Conservation (phyloP, 1,140 invertebrate genomes). For the Tribolium madens region DNA sequence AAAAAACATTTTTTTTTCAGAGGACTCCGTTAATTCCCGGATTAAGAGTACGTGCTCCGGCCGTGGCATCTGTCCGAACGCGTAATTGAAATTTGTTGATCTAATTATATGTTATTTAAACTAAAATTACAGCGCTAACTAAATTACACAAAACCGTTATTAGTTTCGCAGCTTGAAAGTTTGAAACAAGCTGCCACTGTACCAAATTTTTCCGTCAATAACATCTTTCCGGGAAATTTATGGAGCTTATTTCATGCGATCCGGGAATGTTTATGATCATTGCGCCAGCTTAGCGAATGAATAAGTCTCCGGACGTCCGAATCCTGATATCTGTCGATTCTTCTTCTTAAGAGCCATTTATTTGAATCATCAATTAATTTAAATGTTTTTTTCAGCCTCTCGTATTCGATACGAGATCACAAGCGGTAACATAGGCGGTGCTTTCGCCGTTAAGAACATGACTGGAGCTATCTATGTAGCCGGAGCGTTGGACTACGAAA, state of each 20-base stretch:
- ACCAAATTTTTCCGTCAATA: not conserved
- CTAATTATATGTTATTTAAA: not conserved
- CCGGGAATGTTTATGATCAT: not conserved
- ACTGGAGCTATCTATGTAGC: constrained; percentile 98
- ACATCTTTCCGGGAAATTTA: not conserved
- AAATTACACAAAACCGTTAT: not conserved
- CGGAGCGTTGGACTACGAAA: constrained; percentile 92
- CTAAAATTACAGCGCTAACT: not conserved
- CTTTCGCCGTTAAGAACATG: constrained; percentile 97
- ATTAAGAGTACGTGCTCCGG: not conserved
- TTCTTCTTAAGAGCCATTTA: too few relatives aligned
- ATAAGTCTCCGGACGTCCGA: too few relatives aligned
- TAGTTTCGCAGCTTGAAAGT: not conserved
- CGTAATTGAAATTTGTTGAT: not conserved
- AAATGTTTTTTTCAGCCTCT: constrained; percentile 82
- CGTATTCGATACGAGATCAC: constrained; percentile 99
- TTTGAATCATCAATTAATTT: too few relatives aligned
- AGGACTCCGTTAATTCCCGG: too few relatives aligned
- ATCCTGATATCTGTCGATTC: too few relatives aligned
- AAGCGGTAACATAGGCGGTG: constrained; percentile 97
- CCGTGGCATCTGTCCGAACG: not conserved
- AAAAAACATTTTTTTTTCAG: too few relatives aligned
- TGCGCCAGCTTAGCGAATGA: not conserved
- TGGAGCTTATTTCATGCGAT: not conserved
- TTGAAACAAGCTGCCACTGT: not conserved